These are phyloP conservation scores for Epinephelus cyanopodus DNA, from an alignment of 2,113 vertebrate genomes.

Conservation along the genomic window DNA sequence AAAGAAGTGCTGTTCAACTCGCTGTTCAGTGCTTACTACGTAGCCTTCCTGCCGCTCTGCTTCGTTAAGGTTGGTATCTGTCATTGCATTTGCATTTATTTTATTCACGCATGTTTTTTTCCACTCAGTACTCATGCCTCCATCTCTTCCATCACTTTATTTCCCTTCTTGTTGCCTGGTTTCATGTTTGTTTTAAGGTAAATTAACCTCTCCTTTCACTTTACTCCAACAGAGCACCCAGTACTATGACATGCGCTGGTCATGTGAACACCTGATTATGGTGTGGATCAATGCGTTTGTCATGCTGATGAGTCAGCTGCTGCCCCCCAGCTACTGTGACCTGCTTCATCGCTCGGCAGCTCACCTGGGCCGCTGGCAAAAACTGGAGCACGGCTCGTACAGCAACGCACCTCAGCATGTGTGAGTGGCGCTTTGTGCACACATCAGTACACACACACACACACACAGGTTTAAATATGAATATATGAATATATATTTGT, in stretches of 20 bases:
- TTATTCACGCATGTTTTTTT: background rate
- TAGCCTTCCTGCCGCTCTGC: constrained; percentile 96
- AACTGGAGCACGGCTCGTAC: constrained; percentile 96
- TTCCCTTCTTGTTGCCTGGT: background rate
- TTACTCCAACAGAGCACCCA: constrained; percentile 91
- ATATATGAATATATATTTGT: too few species aligned
- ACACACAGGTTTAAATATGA: background rate
- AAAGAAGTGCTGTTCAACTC: constrained; percentile 99
- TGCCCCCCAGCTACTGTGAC: constrained; percentile 97
- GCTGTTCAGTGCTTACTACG: constrained; percentile 98
- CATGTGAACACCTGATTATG: constrained; percentile 99
- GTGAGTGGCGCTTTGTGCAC: constrained; percentile 85
- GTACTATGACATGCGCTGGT: constrained; percentile 99
- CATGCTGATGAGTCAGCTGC: constrained; percentile 97
- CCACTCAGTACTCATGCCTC: background rate
- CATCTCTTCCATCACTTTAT: background rate
- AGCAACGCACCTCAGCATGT: constrained; percentile 97
- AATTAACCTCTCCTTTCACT: background rate
- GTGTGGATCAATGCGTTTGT: constrained; percentile 99
- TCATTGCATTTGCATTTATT: background rate
- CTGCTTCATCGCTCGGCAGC: constrained; percentile 95
- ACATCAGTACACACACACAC: background rate
- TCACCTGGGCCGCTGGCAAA: constrained; percentile 98
- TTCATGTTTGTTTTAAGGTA: background rate
- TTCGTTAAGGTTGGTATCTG: constrained; percentile 92